A percentile compares a stretch with the other conserved stretches of the same genome.
phyloP scores from a whole-genome alignment of 2,888 invertebrate species.

The Mycalesis mineus region DNA sequence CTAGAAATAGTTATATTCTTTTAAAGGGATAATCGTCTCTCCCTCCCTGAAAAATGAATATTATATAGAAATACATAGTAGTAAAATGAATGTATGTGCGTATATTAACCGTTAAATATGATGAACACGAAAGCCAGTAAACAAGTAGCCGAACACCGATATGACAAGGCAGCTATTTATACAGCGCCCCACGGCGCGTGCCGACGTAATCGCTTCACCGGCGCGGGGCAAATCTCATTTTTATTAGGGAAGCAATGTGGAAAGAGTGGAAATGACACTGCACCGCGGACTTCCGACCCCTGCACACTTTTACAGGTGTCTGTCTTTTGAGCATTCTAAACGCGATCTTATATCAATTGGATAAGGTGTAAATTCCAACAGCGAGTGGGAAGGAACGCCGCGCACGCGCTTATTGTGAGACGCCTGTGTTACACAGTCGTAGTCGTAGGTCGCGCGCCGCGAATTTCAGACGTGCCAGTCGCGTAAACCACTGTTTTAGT shows the following conservation, averaged over 20 bases:
- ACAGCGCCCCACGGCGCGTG: slow-evolving; percentile 26
- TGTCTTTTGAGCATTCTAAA: slow-evolving; percentile 9
- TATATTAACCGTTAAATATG: not conserved
- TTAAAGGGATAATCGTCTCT: too few relatives aligned
- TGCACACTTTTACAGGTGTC: slow-evolving; percentile 36
- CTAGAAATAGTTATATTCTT: too few relatives aligned
- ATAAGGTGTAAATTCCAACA: slow-evolving; percentile 38
- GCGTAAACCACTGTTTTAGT: slow-evolving; percentile 35
- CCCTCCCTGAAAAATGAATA: too few relatives aligned
- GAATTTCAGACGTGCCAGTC: slow-evolving; percentile 37
- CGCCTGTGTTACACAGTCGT: slow-evolving; percentile 48
- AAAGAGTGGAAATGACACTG: slow-evolving; percentile 75
- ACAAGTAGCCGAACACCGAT: slow-evolving; percentile 23
- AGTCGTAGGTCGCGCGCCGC: slow-evolving; percentile 52
- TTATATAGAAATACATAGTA: too few relatives aligned
- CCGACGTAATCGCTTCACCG: slow-evolving; percentile 35
- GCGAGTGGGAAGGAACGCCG: slow-evolving; percentile 30
- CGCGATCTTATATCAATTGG: slow-evolving; percentile 29
- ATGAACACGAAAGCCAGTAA: slow-evolving; percentile 14
- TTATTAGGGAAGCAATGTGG: slow-evolving; percentile 71
- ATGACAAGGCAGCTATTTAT: slow-evolving; percentile 28
- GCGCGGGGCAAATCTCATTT: slow-evolving; percentile 64
- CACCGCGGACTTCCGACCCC: slow-evolving; percentile 72
- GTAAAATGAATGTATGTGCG: too few relatives aligned
- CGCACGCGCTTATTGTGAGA: slow-evolving; percentile 42